phyloP scores from a whole-genome alignment of 2,113 vertebrate species.

The Psittacula cyanocephala region DNA sequence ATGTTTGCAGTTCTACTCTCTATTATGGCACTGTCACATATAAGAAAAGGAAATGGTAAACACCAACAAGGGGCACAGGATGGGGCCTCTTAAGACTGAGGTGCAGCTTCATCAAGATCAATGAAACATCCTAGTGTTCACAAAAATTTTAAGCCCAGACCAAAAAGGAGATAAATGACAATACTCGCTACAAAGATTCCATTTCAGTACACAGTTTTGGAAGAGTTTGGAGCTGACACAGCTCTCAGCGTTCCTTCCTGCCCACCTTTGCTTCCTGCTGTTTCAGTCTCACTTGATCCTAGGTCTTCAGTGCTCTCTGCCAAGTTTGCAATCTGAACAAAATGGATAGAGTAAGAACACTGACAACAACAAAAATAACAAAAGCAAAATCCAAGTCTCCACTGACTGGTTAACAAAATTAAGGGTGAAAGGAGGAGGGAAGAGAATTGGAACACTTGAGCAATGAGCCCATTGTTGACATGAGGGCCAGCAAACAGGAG shows the following conservation, averaged over 20 bases:
- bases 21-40: neutral
- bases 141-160: neutral
- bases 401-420: neutral
- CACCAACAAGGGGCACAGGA: neutral
- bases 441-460: neutral
- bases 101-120: neutral
- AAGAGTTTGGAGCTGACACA: neutral
- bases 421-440: neutral
- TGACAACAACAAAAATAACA: neutral
- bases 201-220: neutral
- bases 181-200: neutral
- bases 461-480: neutral
- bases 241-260: neutral
- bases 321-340: constrained; percentile 26
- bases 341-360: neutral
- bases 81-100: neutral
- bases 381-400: neutral
- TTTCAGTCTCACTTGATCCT: constrained; percentile 13
- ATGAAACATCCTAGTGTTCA: neutral
- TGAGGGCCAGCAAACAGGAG: neutral
- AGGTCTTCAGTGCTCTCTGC: constrained; percentile 5
- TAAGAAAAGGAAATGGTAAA: neutral
- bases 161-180: neutral
- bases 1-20: neutral
- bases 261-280: constrained; percentile 53